Evolutionary conservation across 1,140 invertebrate genomes (phyloP), one percentile per base, ranked within the genome.

Genomic region (Proctacanthus coquilletti): DNA sequence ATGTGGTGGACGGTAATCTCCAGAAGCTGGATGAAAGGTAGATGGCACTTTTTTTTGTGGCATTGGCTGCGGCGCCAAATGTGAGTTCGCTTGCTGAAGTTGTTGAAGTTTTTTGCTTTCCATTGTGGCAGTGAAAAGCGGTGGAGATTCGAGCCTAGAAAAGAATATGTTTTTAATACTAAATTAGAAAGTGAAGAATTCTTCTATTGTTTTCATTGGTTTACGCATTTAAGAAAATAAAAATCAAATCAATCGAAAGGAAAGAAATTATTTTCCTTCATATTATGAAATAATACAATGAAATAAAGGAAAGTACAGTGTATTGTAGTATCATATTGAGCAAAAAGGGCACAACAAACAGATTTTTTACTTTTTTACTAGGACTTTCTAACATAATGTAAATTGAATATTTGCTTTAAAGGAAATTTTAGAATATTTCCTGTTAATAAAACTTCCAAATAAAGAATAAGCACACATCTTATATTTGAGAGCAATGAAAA

Each of bases 131-230:
- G 68, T 66, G 53, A 69, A 72, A 44, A 68, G 63, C 47, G 70
- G 66, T 45, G 74, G 72, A 49, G 74, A 73, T 47, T 77, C 75
- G 60, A 78, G 65, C 75, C 75, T 78, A 65, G 23, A 73, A 74
- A 44, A 48, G 45, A 41, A 49, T 23, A 39, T 21, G 36, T 31
- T 25, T 18, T n/a, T n/a, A n/a, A n/a, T n/a, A n/a, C n/a, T n/a
- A n/a, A 30, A n/a, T 8, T 32, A 18, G 13, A 18, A 18, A 15
- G 11, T 15, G 11, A 25, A 21, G 20, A 41, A 32, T 32, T 33
- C 18, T 30, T 13, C 18, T 20, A 38, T 21, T 23, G 18, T 18
- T 37, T 36, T 30, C 18, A 11, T 23, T 31, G 31, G 34, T 43
- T 40, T 47, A 59, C 48, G 48, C 44, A 45, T 23, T 20, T 25